These are phyloP conservation scores for Sepioteuthis lessoniana DNA, from an alignment of 2,888 invertebrate genomes.

Conservation along the genomic window DNA sequence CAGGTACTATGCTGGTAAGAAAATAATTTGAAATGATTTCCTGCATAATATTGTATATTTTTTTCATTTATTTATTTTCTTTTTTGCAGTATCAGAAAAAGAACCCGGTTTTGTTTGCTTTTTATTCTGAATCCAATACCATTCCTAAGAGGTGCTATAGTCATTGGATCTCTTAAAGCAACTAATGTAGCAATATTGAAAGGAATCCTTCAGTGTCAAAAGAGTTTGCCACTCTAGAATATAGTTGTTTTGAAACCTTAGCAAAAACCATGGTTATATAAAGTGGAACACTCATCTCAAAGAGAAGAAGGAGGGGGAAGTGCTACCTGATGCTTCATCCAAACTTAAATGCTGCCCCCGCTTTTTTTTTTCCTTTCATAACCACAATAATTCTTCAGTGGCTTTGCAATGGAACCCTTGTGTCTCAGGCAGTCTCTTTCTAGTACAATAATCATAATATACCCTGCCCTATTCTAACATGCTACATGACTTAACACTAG, in stretches of 20 bases:
- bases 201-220: neutral
- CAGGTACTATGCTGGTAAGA: too few relatives aligned
- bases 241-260: neutral
- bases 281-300: neutral
- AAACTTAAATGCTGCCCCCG: neutral
- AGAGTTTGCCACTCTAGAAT: neutral
- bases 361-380: neutral
- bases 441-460: neutral
- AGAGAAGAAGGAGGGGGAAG: neutral
- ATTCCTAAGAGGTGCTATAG: too few relatives aligned
- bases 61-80: too few relatives aligned
- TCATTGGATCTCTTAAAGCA: too few relatives aligned
- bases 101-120: too few relatives aligned
- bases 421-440: neutral
- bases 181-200: neutral
- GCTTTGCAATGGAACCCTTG: neutral
- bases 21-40: too few relatives aligned
- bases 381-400: neutral
- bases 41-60: too few relatives aligned
- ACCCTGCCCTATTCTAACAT: neutral
- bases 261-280: neutral
- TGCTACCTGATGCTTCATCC: neutral
- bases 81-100: too few relatives aligned
- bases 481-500: neutral
- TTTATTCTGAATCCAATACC: too few relatives aligned